Evolutionary conservation across 2,888 invertebrate genomes (phyloP).

Genomic region (Mechanitis messenoides): DNA sequence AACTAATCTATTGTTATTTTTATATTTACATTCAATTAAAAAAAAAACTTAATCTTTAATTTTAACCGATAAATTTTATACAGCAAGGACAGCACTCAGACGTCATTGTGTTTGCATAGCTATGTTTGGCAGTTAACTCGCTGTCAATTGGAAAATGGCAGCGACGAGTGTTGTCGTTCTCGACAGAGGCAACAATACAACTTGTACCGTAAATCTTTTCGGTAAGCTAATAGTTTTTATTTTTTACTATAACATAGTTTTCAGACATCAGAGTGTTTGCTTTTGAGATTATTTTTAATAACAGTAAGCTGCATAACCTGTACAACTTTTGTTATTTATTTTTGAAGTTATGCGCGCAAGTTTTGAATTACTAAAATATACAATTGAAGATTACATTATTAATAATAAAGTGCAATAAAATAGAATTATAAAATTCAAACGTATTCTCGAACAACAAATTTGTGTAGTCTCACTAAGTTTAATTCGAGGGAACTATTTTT

Average conservation of each 20-base stretch:
- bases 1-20: background rate
- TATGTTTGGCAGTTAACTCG: conserved; percentile 60
- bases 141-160: conserved; percentile 80
- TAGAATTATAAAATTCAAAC: background rate
- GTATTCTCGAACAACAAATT: conserved; percentile 16
- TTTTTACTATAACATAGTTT: conserved; percentile 4
- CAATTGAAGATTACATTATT: conserved; percentile 1
- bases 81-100: background rate
- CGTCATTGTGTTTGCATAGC: conserved; percentile 18
- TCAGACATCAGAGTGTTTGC: background rate
- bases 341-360: conserved; percentile 64
- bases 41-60: background rate
- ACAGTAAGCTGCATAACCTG: conserved; percentile 52
- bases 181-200: conserved; percentile 97
- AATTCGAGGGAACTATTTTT: conserved; percentile 56
- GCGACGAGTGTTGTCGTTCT: conserved; percentile 96
- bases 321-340: conserved; percentile 45
- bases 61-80: conserved; percentile 16
- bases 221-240: conserved; percentile 78
- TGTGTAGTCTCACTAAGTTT: conserved; percentile 40
- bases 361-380: conserved; percentile 44
- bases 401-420: conserved; percentile 1
- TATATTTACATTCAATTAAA: background rate
- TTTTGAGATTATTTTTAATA: background rate
- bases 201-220: conserved; percentile 96